Evolutionary conservation across 2,888 invertebrate species (phyloP), one percentile per base, ranked within the genome.

Genomic region (Chaitophorus viminalis): DNA sequence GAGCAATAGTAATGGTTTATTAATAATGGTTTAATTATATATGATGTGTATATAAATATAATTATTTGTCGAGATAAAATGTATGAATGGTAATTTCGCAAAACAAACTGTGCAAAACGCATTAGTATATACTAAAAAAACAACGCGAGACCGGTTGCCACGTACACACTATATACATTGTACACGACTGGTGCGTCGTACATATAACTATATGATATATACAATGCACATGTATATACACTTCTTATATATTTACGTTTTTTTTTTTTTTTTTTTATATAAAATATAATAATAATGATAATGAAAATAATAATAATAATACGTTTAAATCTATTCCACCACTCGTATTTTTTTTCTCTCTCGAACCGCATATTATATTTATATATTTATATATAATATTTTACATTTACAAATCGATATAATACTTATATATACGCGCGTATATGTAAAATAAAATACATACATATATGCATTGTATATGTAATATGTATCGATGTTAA

Each of bases 41-140:
- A 39, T 11, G 39, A 5, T 11, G 39, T 39, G 8, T 39, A 5
- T 39, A 39, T 14, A 46, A 14, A 46, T 60, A 60, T 25, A 60
- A 0, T 60, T 60, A 60, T 60, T 25, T 25, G 60, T 21, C 21
- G 60, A 25, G 29, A 81, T 81, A 46, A 68, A 68, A 46, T 46
- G 9, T 46, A 46, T 39, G 39, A 29, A 81, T 81, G 68, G 68
- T 81, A 68, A 81, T 81, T 81, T 81, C 25, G n/a, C n/a, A 39
- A 14, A 39, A 14, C 21, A 5, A 31, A 68, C 81, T 46, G 68
- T 25, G 46, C 29, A 46, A 68, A 81, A 81, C 31, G 11, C 29
- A 60, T 31, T 3, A 8, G 14, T 46, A 46, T 3, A 11, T 33
- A 21, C 46, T 1, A 0, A 79, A 81, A 68, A 46, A 65, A 68